Evolutionary conservation across 2,797 vertebrate genomes (phyloP).

Genomic region (Pagetopsis macropterus): DNA sequence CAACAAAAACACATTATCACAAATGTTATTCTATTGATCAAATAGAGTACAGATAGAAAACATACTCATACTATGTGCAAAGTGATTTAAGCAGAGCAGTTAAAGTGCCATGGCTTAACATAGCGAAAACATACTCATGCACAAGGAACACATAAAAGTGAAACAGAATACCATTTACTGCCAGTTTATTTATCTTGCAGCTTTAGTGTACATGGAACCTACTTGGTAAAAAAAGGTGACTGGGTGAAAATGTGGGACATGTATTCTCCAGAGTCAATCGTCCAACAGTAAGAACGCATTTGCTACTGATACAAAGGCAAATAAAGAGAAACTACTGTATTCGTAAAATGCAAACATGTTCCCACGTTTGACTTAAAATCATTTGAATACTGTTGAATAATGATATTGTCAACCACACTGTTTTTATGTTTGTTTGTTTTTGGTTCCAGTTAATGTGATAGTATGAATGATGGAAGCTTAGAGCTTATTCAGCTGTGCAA

Average conservation of each 20-base stretch:
- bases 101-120: neutral
- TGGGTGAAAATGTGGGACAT: conserved; percentile 34
- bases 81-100: conserved; percentile 16
- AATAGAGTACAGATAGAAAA: conserved; percentile 10
- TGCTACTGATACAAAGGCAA: conserved; percentile 48
- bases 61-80: neutral
- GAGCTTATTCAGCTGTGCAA: conserved; percentile 26
- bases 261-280: conserved; percentile 55
- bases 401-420: neutral
- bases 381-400: neutral
- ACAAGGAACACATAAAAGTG: neutral
- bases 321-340: conserved; percentile 42
- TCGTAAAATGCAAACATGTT: conserved; percentile 23
- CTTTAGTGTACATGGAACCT: conserved; percentile 16
- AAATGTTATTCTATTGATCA: conserved; percentile 16
- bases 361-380: neutral
- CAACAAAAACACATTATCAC: conserved; percentile 28
- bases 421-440: neutral
- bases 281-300: conserved; percentile 46
- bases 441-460: neutral
- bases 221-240: conserved; percentile 20
- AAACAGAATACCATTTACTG: conserved; percentile 2
- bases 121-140: neutral
- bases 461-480: conserved; percentile 29
- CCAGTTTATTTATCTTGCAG: neutral